Conservation (phyloP, 2,113 vertebrate genomes). For the Setophaga kirtlandii region DNA sequence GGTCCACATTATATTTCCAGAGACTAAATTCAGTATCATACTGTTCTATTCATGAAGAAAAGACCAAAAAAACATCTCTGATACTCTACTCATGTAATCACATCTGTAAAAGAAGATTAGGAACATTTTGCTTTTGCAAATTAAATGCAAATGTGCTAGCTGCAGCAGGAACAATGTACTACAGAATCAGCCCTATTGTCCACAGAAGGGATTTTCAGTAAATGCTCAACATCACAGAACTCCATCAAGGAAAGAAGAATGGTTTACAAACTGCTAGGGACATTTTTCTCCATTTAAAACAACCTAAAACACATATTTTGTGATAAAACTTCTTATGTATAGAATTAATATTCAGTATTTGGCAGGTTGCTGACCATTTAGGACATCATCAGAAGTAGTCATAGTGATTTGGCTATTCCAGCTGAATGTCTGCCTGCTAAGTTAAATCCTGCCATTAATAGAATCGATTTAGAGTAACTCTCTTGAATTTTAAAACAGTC, state of each 20-base stretch:
- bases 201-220: background rate
- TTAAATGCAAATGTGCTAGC: background rate
- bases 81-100: background rate
- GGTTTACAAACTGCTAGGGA: background rate
- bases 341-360: background rate
- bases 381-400: background rate
- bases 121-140: background rate
- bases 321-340: background rate
- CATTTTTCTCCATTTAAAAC: background rate
- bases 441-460: background rate
- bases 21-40: background rate
- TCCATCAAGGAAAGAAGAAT: background rate
- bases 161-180: background rate
- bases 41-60: background rate
- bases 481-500: background rate
- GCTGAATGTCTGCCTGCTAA: background rate
- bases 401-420: background rate
- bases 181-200: background rate
- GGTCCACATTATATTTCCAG: background rate
- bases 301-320: background rate
- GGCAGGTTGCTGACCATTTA: background rate
- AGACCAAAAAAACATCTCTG: background rate
- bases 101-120: background rate
- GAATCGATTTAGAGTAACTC: background rate
- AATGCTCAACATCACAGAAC: background rate